A percentile compares a stretch with the other conserved stretches of the same genome.
Evolutionary conservation across 1,140 invertebrate genomes (phyloP).

Genomic region (Zelostemma sp.): DNA sequence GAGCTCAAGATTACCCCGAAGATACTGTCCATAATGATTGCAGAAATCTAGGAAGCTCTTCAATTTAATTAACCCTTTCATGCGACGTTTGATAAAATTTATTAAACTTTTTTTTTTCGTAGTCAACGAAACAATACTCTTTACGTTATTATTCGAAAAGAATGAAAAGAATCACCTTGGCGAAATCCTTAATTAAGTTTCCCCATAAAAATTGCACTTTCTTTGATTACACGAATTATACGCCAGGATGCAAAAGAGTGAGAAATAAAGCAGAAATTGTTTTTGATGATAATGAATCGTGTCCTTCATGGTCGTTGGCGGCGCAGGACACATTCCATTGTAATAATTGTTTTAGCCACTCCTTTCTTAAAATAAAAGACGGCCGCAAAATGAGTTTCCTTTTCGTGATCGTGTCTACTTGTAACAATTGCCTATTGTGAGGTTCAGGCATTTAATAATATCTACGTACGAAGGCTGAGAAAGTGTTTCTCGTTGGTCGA

Average conservation of each 20-base stretch:
- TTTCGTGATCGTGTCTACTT: slow-evolving; percentile 35
- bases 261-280: slow-evolving; percentile 33
- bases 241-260: slow-evolving; percentile 23
- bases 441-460: slow-evolving; percentile 39
- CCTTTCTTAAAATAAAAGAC: slow-evolving; percentile 18
- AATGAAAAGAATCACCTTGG: too few species aligned
- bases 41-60: slow-evolving; percentile 67
- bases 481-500: slow-evolving; percentile 36
- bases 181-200: background rate
- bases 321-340: slow-evolving; percentile 28
- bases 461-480: slow-evolving; percentile 35
- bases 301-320: slow-evolving; percentile 30
- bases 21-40: slow-evolving; percentile 69
- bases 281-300: slow-evolving; percentile 28
- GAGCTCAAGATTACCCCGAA: slow-evolving; percentile 65
- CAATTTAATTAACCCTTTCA: slow-evolving; percentile 63
- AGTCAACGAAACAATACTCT: too few species aligned
- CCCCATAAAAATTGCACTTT: background rate
- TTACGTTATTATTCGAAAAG: too few species aligned
- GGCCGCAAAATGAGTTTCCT: slow-evolving; percentile 17
- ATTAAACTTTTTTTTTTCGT: too few species aligned
- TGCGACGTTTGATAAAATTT: too few species aligned
- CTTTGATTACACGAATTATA: slow-evolving; percentile 39
- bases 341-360: slow-evolving; percentile 32
- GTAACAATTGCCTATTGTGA: slow-evolving; percentile 41